Conservation (phyloP, 2,888 invertebrate species). For the Glaucopsyche alexis region DNA sequence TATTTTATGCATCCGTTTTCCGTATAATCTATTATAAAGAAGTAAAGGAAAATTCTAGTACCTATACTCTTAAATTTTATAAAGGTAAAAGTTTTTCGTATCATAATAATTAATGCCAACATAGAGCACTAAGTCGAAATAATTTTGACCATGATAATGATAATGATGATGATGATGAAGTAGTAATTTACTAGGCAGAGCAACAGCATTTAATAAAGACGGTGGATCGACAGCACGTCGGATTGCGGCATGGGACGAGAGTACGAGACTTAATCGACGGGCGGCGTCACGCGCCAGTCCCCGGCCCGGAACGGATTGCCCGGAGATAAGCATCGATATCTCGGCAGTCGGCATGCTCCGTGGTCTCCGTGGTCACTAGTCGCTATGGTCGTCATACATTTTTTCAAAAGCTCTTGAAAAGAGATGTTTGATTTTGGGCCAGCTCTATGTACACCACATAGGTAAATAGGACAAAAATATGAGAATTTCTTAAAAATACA, state of each 20-base stretch:
- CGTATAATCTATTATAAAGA: no score
- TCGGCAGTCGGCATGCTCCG: conserved; percentile 43
- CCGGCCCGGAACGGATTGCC: conserved; percentile 58
- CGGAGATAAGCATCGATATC: conserved; percentile 61
- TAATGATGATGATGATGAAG: conserved; percentile 1
- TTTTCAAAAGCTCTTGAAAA: neutral
- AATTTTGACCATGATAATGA: neutral
- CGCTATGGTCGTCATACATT: conserved; percentile 30
- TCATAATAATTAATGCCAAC: no score
- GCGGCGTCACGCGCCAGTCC: conserved; percentile 63
- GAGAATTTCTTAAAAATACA: no score
- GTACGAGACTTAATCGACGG: conserved; percentile 63
- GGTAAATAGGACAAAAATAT: no score
- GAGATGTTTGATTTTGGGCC: no score
- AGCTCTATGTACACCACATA: no score
- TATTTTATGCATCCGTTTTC: no score
- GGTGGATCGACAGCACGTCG: conserved; percentile 49
- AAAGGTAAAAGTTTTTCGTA: no score
- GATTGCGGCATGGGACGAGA: conserved; percentile 57
- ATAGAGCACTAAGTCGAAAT: no score
- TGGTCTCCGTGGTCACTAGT: conserved; percentile 41
- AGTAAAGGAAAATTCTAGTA: no score
- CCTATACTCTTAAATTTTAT: no score
- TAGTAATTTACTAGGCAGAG: neutral
- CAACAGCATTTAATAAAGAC: conserved; percentile 49